These are phyloP conservation scores for Vicugna pacos DNA, from an alignment of 2,113 vertebrate species.

Conservation along the genomic window DNA sequence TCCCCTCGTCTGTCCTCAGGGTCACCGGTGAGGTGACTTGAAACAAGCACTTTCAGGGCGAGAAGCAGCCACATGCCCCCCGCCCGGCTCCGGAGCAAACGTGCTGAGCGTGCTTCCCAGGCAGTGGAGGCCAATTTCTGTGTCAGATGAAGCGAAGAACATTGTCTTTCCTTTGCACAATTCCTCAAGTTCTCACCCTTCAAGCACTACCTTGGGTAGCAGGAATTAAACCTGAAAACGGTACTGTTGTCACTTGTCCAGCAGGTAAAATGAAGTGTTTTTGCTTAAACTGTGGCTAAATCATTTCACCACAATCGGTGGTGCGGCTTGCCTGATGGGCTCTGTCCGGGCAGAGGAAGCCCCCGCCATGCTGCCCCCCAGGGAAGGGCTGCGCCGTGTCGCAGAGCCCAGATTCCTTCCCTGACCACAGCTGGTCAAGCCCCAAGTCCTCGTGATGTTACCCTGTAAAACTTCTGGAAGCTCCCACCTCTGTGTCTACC, in stretches of 20 bases:
- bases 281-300: not conserved
- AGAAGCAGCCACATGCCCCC: no score
- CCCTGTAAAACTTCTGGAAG: not conserved
- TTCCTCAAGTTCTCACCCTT: not conserved
- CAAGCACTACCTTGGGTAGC: not conserved
- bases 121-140: not conserved
- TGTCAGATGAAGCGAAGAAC: not conserved
- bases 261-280: rapidly evolving
- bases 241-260: rapidly evolving
- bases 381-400: not conserved
- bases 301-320: rapidly evolving
- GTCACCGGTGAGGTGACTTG: rapidly evolving
- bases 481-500: not conserved
- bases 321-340: not conserved
- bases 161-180: not conserved
- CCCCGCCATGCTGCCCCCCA: not conserved
- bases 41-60: not conserved
- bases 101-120: not conserved
- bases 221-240: not conserved
- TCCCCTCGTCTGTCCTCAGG: not conserved
- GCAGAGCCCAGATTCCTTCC: not conserved
- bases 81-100: not conserved
- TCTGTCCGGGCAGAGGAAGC: not conserved
- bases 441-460: rapidly evolving
- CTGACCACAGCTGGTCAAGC: no score